A percentile compares a stretch with the other conserved stretches of the same genome.
Conservation (phyloP, 2,888 invertebrate species). For the Chalcosyrphus nemorum region DNA sequence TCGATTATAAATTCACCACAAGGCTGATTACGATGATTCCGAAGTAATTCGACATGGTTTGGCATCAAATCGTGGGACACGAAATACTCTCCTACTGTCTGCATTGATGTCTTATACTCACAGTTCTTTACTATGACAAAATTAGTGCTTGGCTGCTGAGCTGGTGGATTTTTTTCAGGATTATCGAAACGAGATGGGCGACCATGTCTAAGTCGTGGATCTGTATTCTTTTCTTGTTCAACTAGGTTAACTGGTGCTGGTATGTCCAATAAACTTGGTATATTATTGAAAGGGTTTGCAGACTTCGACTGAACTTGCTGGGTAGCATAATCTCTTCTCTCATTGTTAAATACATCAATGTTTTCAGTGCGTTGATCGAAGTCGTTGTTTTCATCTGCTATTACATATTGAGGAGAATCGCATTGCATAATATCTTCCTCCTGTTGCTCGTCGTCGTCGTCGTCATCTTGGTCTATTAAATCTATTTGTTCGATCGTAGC, state of each 20-base stretch:
- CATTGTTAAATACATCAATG: conserved; percentile 35
- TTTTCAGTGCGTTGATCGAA: conserved; percentile 58
- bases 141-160: conserved; percentile 81
- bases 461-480: neutral
- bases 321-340: neutral
- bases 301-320: conserved; percentile 21
- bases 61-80: conserved; percentile 90
- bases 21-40: conserved; percentile 87
- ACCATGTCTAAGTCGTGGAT: conserved; percentile 74
- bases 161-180: conserved; percentile 19
- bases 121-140: conserved; percentile 89
- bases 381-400: neutral
- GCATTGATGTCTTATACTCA: conserved; percentile 88
- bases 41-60: conserved; percentile 89
- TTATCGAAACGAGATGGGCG: conserved; percentile 60
- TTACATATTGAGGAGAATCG: conserved; percentile 5
- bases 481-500: conserved; percentile 1
- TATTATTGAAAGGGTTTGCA: conserved; percentile 57
- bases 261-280: conserved; percentile 76
- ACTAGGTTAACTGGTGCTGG: conserved; percentile 27
- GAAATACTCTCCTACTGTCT: conserved; percentile 91
- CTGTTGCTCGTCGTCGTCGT: neutral
- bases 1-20: conserved; percentile 95
- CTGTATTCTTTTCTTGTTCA: conserved; percentile 60
- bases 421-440: neutral